A percentile compares a stretch with the other conserved stretches of the same genome.
Evolutionary conservation across 2,113 vertebrate species (phyloP).

Genomic region (Tychaedon coryphoeus): DNA sequence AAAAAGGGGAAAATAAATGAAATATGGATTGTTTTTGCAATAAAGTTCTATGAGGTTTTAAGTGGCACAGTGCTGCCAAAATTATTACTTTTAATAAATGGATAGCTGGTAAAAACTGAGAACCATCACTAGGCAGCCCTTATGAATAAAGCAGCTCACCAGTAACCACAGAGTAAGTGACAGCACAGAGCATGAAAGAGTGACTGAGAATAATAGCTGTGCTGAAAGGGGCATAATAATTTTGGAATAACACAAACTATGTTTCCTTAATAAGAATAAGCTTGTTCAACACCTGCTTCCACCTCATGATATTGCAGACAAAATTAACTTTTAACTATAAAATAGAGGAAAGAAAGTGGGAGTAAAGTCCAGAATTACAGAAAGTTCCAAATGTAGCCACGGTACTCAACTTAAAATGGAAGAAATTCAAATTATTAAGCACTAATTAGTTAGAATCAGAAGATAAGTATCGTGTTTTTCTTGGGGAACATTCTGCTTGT

Average conservation of each 20-base stretch:
- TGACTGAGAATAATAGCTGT: neutral
- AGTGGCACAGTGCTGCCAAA: neutral
- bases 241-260: neutral
- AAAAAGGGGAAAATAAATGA: neutral
- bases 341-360: neutral
- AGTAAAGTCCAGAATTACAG: neutral
- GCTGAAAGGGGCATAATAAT: neutral
- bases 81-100: constrained; percentile 10
- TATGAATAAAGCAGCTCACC: neutral
- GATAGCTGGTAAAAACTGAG: constrained; percentile 9
- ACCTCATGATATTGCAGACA: neutral
- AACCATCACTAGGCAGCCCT: neutral
- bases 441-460: neutral
- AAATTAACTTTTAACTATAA: neutral
- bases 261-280: neutral
- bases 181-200: neutral
- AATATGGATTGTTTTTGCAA: neutral
- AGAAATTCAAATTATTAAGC: neutral
- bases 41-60: neutral
- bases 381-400: neutral
- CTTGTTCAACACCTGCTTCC: neutral
- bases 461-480: neutral
- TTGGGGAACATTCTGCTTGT: neutral
- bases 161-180: neutral
- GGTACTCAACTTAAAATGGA: neutral